phyloP scores from a whole-genome alignment of 2,888 invertebrate species.

The Diploptera punctata region DNA sequence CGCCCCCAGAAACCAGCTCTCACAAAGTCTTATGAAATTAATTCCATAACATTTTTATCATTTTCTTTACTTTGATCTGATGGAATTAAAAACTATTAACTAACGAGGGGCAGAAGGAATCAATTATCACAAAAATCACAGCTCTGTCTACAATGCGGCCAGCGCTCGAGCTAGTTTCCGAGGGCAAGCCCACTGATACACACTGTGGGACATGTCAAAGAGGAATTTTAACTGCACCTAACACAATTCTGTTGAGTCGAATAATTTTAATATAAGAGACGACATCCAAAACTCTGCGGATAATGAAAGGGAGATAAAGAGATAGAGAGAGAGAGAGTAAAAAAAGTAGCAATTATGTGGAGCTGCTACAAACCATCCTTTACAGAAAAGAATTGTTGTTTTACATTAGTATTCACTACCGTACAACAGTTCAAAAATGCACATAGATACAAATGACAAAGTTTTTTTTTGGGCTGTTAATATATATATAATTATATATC shows the following conservation, averaged over 20 bases:
- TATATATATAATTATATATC: background rate
- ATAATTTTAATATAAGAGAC: background rate
- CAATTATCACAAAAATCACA: background rate
- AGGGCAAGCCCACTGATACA: slow-evolving; percentile 7
- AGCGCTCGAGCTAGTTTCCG: background rate
- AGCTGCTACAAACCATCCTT: background rate
- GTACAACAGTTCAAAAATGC: slow-evolving; percentile 16
- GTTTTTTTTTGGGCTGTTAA: slow-evolving; percentile 15
- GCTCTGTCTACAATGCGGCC: background rate
- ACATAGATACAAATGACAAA: slow-evolving; percentile 28
- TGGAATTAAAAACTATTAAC: no score
- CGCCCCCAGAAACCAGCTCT: no score
- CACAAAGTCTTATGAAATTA: no score
- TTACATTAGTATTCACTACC: background rate
- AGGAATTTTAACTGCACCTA: slow-evolving; percentile 10
- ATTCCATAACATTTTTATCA: no score
- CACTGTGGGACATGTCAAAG: slow-evolving; percentile 4
- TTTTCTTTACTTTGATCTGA: no score
- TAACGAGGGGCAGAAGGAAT: background rate
- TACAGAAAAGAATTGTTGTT: background rate
- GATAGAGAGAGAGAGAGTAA: background rate
- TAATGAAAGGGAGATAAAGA: background rate
- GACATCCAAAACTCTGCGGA: background rate
- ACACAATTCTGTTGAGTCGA: slow-evolving; percentile 16
- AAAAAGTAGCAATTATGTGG: background rate